A percentile compares a stretch with the other conserved stretches of the same genome.
Conservation (phyloP, 2,888 invertebrate genomes). For the Cerceris ruficornis region DNA sequence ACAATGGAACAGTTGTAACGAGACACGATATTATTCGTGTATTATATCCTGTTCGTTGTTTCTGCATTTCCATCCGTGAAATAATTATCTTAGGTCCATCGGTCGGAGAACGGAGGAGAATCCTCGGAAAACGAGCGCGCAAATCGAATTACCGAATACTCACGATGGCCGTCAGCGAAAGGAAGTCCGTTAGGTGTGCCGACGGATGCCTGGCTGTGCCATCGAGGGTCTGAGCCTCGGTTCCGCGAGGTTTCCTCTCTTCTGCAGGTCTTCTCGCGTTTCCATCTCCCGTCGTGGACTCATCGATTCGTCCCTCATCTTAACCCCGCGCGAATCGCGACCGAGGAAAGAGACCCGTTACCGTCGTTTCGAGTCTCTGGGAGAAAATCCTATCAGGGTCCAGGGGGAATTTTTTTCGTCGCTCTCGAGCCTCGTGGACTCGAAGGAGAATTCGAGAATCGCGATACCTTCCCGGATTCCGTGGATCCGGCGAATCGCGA, state of each 20-base stretch:
- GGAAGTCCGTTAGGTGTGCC: constrained; percentile 81
- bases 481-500: too few species aligned
- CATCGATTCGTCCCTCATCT: constrained; percentile 63
- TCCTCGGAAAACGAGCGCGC: constrained; percentile 39
- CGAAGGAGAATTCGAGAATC: too few species aligned
- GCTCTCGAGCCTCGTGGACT: too few species aligned
- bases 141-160: constrained; percentile 73
- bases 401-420: neutral
- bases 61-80: too few species aligned
- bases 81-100: constrained; percentile 8
- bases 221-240: constrained; percentile 73
- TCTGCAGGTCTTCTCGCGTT: constrained; percentile 79
- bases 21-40: too few species aligned
- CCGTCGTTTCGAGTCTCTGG: neutral
- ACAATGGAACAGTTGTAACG: too few species aligned
- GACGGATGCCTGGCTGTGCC: constrained; percentile 72
- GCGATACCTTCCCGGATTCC: too few species aligned
- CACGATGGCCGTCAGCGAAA: constrained; percentile 73
- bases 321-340: constrained; percentile 15
- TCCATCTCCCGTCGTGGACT: constrained; percentile 55
- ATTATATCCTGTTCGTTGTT: too few species aligned
- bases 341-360: constrained; percentile 5
- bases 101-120: constrained; percentile 37
- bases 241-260: constrained; percentile 80
- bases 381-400: neutral